These are phyloP conservation scores for Chrysomela aeneicollis DNA, from an alignment of 2,888 invertebrate genomes.

Conservation along the genomic window DNA sequence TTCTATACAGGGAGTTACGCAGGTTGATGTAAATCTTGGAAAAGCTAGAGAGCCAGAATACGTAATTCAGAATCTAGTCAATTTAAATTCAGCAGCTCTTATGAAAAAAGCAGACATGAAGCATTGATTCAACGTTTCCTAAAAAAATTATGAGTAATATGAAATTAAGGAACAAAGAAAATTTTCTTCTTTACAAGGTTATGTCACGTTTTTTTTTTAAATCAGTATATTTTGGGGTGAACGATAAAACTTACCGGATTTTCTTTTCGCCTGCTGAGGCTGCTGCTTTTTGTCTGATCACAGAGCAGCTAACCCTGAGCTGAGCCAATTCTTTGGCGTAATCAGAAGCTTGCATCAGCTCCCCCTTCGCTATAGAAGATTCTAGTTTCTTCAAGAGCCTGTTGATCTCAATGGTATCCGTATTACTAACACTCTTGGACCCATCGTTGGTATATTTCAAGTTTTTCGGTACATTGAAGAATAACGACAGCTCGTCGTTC, in stretches of 20 bases:
- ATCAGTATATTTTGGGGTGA: too few species aligned
- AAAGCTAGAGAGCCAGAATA: neutral
- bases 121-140: too few species aligned
- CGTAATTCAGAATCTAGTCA: neutral
- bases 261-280: constrained; percentile 29
- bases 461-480: constrained; percentile 59
- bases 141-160: too few species aligned
- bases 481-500: constrained; percentile 55
- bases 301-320: constrained; percentile 78
- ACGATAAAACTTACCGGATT: constrained; percentile 40
- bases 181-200: too few species aligned
- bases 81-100: too few species aligned
- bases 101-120: too few species aligned
- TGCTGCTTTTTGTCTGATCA: constrained; percentile 62
- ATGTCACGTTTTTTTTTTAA: too few species aligned
- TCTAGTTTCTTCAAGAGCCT: constrained; percentile 74
- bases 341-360: constrained; percentile 77
- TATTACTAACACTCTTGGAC: constrained; percentile 51
- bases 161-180: too few species aligned
- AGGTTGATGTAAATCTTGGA: neutral
- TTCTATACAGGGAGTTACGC: neutral
- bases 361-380: constrained; percentile 78
- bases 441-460: constrained; percentile 46
- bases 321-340: constrained; percentile 81
- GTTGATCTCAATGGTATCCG: constrained; percentile 69